Conservation (phyloP, 2,797 vertebrate genomes). For the Falco berigora region DNA sequence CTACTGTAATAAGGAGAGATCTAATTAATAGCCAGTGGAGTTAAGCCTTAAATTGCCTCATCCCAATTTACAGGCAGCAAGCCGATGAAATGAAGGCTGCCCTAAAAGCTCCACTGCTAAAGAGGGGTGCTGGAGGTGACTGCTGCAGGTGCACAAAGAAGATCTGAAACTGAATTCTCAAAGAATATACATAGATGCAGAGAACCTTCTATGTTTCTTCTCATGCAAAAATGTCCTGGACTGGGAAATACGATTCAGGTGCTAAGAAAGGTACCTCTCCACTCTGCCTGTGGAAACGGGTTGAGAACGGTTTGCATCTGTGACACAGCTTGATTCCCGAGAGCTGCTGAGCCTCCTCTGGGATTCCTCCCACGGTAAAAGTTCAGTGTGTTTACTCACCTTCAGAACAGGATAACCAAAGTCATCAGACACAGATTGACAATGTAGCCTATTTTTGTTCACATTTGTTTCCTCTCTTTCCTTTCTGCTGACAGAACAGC, state of each 20-base stretch:
- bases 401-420: slow-evolving; percentile 14
- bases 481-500: not conserved
- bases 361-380: not conserved
- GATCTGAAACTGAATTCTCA: not conserved
- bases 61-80: not conserved
- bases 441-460: not conserved
- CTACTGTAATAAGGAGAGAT: not conserved
- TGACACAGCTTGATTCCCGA: not conserved
- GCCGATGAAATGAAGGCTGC: not conserved
- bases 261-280: not conserved
- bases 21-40: not conserved
- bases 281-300: not conserved
- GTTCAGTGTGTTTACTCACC: not conserved
- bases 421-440: not conserved
- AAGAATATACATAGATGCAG: not conserved
- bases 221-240: not conserved
- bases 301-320: not conserved
- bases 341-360: not conserved
- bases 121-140: not conserved
- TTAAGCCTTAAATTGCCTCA: not conserved
- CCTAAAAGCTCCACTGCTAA: not conserved
- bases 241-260: not conserved
- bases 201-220: not conserved
- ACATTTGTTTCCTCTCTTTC: not conserved
- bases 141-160: not conserved